phyloP scores from a whole-genome alignment of 2,797 vertebrate species.

The Hypotaenidia philippensis region DNA sequence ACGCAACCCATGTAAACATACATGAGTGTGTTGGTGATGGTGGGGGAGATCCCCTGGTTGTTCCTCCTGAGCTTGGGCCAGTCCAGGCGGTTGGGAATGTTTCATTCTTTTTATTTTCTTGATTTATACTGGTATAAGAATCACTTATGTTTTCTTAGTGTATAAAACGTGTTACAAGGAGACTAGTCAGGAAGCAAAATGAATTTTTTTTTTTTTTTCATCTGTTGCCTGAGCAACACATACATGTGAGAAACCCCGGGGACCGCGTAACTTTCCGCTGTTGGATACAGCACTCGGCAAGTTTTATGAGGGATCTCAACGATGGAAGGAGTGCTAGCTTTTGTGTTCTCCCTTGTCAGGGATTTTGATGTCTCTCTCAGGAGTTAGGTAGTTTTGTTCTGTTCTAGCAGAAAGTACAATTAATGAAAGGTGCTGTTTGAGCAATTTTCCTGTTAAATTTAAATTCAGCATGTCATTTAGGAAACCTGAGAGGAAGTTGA shows the following conservation, averaged over 20 bases:
- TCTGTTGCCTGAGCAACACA: slow-evolving; percentile 52
- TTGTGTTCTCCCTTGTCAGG: neutral
- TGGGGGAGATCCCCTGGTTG: neutral
- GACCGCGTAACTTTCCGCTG: slow-evolving; percentile 41
- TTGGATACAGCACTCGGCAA: neutral
- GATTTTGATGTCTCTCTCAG: slow-evolving; percentile 39
- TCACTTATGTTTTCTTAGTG: neutral
- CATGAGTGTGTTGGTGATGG: accelerated
- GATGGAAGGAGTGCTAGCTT: slow-evolving; percentile 2
- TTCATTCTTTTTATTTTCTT: neutral
- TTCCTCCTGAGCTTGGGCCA: neutral
- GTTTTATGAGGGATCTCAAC: neutral
- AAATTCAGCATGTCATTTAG: slow-evolving; percentile 13
- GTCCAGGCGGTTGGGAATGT: neutral
- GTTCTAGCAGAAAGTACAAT: slow-evolving; percentile 11
- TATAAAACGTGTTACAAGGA: neutral
- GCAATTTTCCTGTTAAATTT: slow-evolving; percentile 21
- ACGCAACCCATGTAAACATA: accelerated
- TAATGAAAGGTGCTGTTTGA: slow-evolving; percentile 12
- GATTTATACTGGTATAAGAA: neutral
- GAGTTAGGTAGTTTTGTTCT: slow-evolving; percentile 2
- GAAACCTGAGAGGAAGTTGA: slow-evolving; percentile 35
- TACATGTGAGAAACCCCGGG: slow-evolving; percentile 33
- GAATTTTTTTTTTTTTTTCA: neutral
- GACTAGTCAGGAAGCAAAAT: slow-evolving; percentile 17